Evolutionary conservation across 2,113 vertebrate genomes (phyloP).

Genomic region (Hyla sarda): DNA sequence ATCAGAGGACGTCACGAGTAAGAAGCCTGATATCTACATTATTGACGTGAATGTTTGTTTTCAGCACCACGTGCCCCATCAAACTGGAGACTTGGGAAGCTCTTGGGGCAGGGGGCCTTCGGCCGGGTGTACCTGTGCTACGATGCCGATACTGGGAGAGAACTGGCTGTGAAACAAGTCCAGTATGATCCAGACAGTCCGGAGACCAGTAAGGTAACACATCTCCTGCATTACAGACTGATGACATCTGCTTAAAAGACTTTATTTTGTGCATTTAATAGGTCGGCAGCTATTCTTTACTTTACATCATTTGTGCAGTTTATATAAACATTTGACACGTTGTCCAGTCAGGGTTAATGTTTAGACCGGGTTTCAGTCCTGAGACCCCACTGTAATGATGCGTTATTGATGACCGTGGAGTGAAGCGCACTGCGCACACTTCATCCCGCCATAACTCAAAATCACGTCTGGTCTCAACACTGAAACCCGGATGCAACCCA

Average conservation of each 20-base stretch:
- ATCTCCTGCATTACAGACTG: conserved; percentile 43
- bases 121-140: conserved; percentile 96
- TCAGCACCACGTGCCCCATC: conserved; percentile 96
- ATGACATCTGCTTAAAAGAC: neutral
- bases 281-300: too few species aligned
- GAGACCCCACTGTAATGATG: too few species aligned
- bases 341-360: too few species aligned
- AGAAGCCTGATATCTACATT: neutral
- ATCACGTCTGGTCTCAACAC: too few species aligned
- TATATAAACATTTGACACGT: too few species aligned
- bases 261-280: neutral
- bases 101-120: conserved; percentile 95
- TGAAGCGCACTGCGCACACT: too few species aligned
- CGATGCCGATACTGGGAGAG: conserved; percentile 93
- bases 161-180: conserved; percentile 97
- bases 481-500: too few species aligned
- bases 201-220: conserved; percentile 93
- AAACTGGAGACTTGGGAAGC: conserved; percentile 96
- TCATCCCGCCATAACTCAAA: too few species aligned
- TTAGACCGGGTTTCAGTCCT: too few species aligned
- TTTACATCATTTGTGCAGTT: too few species aligned
- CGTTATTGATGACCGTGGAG: too few species aligned
- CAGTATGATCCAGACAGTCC: conserved; percentile 98
- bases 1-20: neutral
- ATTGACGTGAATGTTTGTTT: conserved; percentile 57